Evolutionary conservation across 2,113 vertebrate species (phyloP), one percentile per base, ranked within the genome.

Genomic region (Cephalophus harveyi): DNA sequence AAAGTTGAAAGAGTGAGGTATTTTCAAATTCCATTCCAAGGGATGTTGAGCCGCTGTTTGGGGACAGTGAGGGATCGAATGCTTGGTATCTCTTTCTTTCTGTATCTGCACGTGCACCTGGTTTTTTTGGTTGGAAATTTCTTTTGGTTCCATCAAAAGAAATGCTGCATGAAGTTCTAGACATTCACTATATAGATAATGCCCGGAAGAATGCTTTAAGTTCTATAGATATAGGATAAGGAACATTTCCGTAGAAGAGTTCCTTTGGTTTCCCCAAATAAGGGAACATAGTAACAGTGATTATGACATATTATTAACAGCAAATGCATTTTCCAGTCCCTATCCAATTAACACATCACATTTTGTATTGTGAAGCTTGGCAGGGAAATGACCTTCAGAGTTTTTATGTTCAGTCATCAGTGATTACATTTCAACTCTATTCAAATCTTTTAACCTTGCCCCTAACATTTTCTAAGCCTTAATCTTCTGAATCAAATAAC

Each of bases 141-240:
- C 95, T 98, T 97, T 97, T 96, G 93, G 59, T 78, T 81, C 16
- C 40, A 33, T 96, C 93, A 97, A 97, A 98, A 98, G 97, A 97
- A 97, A 95, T 95, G 64, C 74, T 97, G 93, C 91, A 95, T 96
- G 94, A 84, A 19, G 88, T 3, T 3, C 7, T 82, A 27, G 52
- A 33, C 84, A 52, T 78, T 84, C 50, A 86, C 17, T 86, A 48
- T 86, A 60, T 88, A 59, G 2, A 89, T 54, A 54, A 79, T 84
- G 17, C 43, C 74, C 30, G 3, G 50, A 92, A 89, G 23, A 96
- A 85, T 91, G 40, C 36, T 91, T 57, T 64, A 86, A 82, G 13
- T 74, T 95, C 91, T 81, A 11, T 76, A 94, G 86, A n/a, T 82
- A 81, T 6, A 55, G 60, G 64, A 23, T 67, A 81, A 78, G 92